These are phyloP conservation scores for Atractosteus spatula DNA, from an alignment of 2,113 vertebrate species.

Conservation along the genomic window DNA sequence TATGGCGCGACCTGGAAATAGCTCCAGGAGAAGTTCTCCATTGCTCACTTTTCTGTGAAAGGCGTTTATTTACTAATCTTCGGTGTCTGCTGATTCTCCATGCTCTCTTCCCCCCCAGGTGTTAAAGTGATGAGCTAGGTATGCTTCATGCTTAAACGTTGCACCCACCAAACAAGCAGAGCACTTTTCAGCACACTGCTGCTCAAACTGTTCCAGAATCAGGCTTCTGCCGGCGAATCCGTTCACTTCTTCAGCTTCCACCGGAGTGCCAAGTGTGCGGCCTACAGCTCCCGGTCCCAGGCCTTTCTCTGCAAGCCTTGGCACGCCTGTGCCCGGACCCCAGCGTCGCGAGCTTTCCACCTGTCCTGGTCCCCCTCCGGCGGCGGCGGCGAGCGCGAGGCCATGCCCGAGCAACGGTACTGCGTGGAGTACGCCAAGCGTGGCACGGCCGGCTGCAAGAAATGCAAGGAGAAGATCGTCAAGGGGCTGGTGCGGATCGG, in stretches of 20 bases:
- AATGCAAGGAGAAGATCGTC: slow-evolving; percentile 94
- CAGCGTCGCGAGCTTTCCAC: background rate
- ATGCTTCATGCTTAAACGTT: slow-evolving; percentile 51
- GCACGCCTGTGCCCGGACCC: background rate
- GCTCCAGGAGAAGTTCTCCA: too few relatives aligned
- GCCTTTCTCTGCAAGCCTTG: background rate
- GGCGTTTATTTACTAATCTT: too few relatives aligned
- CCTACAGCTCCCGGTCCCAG: slow-evolving; percentile 3
- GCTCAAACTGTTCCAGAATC: background rate
- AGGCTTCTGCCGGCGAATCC: slow-evolving; percentile 5
- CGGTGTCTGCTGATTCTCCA: too few relatives aligned
- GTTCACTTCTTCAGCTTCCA: background rate
- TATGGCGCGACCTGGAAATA: too few relatives aligned
- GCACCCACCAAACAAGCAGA: slow-evolving; percentile 22
- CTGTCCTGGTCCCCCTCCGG: background rate
- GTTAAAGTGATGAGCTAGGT: background rate
- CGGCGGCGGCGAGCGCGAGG: slow-evolving; percentile 31
- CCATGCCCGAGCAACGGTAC: slow-evolving; percentile 90
- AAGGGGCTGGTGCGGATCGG: slow-evolving; percentile 91
- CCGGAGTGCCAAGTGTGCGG: background rate
- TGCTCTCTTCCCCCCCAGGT: too few relatives aligned
- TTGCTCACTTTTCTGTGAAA: too few relatives aligned
- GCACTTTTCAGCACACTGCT: slow-evolving; percentile 24
- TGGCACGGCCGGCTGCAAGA: slow-evolving; percentile 92
- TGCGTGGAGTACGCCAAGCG: slow-evolving; percentile 95